These are phyloP conservation scores for Grammatotria lemairii DNA, from an alignment of 2,113 vertebrate genomes.

Conservation along the genomic window DNA sequence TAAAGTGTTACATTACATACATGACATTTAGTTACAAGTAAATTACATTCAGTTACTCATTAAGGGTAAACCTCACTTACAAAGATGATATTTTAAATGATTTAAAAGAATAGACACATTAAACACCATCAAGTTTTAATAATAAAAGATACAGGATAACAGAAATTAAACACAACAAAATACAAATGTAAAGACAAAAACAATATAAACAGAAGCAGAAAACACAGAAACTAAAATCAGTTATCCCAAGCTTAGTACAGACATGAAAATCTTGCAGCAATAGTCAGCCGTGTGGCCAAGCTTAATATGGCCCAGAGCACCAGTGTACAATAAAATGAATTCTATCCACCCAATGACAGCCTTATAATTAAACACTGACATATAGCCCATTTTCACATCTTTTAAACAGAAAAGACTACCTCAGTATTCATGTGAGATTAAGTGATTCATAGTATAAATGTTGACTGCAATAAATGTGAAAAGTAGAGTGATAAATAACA, in stretches of 20 bases:
- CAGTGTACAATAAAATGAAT: neutral
- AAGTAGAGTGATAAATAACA: neutral
- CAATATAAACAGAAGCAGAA: neutral
- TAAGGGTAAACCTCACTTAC: neutral
- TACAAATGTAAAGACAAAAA: neutral
- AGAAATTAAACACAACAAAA: neutral
- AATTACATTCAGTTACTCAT: neutral
- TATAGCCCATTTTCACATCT: neutral
- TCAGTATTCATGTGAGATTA: neutral
- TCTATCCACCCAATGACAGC: neutral
- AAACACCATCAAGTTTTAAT: neutral
- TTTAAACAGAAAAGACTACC: neutral
- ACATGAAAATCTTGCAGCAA: neutral
- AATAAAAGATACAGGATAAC: neutral
- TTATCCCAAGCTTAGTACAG: neutral
- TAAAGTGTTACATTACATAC: neutral
- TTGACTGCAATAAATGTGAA: neutral
- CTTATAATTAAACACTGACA: neutral
- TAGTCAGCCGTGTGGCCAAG: neutral
- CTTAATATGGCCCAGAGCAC: neutral
- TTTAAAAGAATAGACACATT: neutral
- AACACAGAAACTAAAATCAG: neutral
- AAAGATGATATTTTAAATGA: neutral
- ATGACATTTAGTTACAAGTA: neutral
- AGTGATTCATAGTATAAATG: neutral